Conservation (phyloP, 2,888 invertebrate species). For the Drosophila meridiana region DNA sequence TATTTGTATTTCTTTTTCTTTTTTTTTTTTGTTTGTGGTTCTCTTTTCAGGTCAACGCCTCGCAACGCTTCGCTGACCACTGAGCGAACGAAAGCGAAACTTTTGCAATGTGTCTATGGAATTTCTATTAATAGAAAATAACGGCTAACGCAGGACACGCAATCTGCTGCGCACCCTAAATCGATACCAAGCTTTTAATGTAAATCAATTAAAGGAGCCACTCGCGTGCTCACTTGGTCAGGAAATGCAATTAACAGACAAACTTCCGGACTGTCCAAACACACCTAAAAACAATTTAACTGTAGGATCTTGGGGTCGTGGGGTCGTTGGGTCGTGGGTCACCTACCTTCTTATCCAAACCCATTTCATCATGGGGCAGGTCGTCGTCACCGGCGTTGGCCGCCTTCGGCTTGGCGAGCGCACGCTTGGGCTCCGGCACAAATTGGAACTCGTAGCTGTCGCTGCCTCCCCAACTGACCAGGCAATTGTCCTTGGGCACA, state of each 20-base stretch:
- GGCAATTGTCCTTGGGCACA: constrained; percentile 91
- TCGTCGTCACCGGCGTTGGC: constrained; percentile 66
- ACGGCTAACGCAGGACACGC: constrained; percentile 55
- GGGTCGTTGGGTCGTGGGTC: not conserved
- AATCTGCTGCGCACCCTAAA: constrained; percentile 62
- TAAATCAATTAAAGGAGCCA: constrained; percentile 72
- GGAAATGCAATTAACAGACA: constrained; percentile 70
- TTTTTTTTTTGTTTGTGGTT: not conserved
- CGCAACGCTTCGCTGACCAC: constrained; percentile 49
- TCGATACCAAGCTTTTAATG: constrained; percentile 67
- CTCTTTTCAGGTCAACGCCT: constrained; percentile 68
- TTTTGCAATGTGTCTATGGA: constrained; percentile 67
- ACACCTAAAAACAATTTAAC: constrained; percentile 42
- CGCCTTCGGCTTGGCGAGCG: constrained; percentile 32
- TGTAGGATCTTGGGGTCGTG: not conserved
- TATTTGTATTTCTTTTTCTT: constrained; percentile 6
- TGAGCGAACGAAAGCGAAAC: constrained; percentile 45
- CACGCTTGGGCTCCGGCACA: constrained; percentile 86
- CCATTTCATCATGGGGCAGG: constrained; percentile 37
- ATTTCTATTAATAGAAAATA: constrained; percentile 62
- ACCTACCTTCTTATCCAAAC: constrained; percentile 76
- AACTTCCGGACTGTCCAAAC: constrained; percentile 45
- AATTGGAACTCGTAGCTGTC: constrained; percentile 91
- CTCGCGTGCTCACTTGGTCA: constrained; percentile 58
- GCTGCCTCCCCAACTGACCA: constrained; percentile 92